These are phyloP conservation scores for Dufourea novaeangliae DNA, from an alignment of 1,140 invertebrate species.

Conservation along the genomic window DNA sequence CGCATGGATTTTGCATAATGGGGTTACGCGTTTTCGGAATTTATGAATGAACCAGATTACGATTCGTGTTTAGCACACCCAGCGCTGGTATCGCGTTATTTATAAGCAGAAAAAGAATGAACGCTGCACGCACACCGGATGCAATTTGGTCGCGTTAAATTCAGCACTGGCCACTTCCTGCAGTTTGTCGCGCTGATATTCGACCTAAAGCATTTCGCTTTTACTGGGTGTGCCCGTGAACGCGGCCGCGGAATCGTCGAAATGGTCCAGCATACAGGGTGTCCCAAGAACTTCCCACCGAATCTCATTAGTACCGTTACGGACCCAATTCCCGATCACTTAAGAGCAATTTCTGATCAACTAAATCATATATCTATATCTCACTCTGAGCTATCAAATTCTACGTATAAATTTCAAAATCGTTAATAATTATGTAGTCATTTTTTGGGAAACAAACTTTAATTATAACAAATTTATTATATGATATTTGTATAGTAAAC, in stretches of 20 bases:
- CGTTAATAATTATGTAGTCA: no score
- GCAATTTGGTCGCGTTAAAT: slow-evolving; percentile 52
- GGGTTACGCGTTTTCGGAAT: neutral
- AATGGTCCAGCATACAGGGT: neutral
- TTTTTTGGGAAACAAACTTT: no score
- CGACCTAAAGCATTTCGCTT: neutral
- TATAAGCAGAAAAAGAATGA: slow-evolving; percentile 48
- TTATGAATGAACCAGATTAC: slow-evolving; percentile 15
- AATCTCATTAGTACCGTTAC: no score
- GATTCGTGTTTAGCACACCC: neutral
- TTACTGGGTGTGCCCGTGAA: neutral
- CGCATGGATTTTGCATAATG: neutral
- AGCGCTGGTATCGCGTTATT: slow-evolving; percentile 18
- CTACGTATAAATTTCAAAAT: no score
- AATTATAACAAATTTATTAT: no score
- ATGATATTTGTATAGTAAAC: no score
- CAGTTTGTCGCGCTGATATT: slow-evolving; percentile 29
- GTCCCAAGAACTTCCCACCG: neutral
- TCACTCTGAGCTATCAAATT: no score
- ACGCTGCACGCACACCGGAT: slow-evolving; percentile 36
- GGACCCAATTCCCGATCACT: no score
- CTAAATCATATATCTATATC: no score
- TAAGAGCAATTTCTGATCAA: no score
- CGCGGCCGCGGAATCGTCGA: neutral
- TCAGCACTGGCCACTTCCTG: slow-evolving; percentile 37